phyloP scores from a whole-genome alignment of 2,797 vertebrate species.

The Crotalus adamanteus region DNA sequence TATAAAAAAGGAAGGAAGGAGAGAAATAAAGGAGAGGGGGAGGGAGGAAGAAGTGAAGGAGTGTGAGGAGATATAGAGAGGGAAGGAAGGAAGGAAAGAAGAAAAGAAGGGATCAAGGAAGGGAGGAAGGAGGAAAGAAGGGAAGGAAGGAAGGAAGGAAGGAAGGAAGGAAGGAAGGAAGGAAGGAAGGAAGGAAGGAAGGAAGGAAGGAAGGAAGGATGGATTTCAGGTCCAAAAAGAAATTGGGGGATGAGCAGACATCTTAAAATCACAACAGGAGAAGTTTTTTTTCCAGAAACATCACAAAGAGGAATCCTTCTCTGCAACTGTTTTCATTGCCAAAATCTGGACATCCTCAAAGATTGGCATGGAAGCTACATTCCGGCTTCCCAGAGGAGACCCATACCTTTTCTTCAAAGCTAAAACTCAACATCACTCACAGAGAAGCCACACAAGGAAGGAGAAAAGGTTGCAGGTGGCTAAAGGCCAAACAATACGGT shows the following conservation, averaged over 20 bases:
- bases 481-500: slow-evolving; percentile 25
- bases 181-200: no score
- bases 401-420: not conserved
- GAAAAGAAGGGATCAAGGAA: rapidly evolving
- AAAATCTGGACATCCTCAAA: not conserved
- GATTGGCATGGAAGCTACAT: not conserved
- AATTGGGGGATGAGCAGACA: not conserved
- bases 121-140: no score
- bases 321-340: no score
- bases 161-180: no score
- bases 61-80: no score
- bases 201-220: no score
- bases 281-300: not conserved
- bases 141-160: no score
- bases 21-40: no score
- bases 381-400: not conserved
- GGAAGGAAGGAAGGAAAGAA: no score
- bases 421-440: not conserved
- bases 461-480: not conserved
- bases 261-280: not conserved
- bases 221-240: not conserved
- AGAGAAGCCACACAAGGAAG: not conserved
- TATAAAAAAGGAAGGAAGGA: no score
- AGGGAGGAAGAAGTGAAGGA: no score
- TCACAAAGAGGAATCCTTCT: not conserved